Conservation (phyloP, 2,113 vertebrate genomes). For the Rallus limicola region DNA sequence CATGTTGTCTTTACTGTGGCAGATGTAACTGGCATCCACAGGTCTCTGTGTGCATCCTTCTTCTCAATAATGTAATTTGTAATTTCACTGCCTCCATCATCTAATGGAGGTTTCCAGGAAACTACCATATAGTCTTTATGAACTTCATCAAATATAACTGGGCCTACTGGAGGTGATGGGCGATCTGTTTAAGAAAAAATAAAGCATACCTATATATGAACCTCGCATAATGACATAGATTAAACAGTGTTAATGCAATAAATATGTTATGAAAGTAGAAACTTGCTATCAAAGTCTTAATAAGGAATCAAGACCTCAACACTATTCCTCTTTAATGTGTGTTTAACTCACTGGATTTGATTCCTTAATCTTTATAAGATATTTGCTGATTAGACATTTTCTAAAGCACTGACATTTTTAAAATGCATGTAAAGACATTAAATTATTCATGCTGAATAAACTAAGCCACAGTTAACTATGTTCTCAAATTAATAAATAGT, state of each 20-base stretch:
- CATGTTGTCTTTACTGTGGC: slow-evolving; percentile 89
- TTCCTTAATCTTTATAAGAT: not conserved
- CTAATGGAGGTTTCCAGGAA: slow-evolving; percentile 96
- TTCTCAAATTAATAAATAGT: not conserved
- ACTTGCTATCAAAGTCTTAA: not conserved
- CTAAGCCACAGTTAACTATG: not conserved
- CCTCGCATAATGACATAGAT: not conserved
- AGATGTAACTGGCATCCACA: slow-evolving; percentile 94
- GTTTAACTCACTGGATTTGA: not conserved
- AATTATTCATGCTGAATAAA: not conserved
- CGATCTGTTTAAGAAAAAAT: slow-evolving; percentile 81
- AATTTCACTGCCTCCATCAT: slow-evolving; percentile 90
- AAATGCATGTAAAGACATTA: not conserved
- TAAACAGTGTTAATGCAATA: not conserved
- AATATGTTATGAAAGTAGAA: not conserved
- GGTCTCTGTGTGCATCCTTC: slow-evolving; percentile 88
- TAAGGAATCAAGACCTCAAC: not conserved
- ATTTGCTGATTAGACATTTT: not conserved
- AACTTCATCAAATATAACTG: slow-evolving; percentile 94
- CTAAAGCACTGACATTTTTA: not conserved
- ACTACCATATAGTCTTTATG: slow-evolving; percentile 93
- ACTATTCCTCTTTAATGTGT: not conserved
- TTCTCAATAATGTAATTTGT: slow-evolving; percentile 98
- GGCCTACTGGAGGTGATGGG: slow-evolving; percentile 91
- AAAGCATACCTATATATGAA: not conserved